Conservation (phyloP, 1,140 invertebrate species). For the Aphelenchoides avenae region DNA sequence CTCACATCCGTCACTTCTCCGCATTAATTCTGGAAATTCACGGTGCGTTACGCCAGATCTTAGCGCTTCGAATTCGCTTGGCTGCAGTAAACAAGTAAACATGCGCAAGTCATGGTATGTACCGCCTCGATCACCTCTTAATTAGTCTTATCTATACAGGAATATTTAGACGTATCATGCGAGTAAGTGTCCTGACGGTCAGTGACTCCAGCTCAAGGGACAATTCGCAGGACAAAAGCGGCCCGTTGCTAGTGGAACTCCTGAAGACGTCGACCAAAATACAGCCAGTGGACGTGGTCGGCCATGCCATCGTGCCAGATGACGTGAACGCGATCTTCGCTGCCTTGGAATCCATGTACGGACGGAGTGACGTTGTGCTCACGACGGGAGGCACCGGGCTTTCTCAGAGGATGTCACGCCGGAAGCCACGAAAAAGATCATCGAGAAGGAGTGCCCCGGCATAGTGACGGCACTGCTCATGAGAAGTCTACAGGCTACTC, state of each 20-base stretch:
- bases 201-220: slow-evolving; percentile 13
- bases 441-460: slow-evolving; percentile 29
- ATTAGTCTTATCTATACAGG: neutral
- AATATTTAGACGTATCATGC: neutral
- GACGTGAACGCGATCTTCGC: slow-evolving; percentile 5
- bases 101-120: neutral
- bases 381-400: slow-evolving; percentile 12
- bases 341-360: neutral
- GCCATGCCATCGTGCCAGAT: slow-evolving; percentile 9
- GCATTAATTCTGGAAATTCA: too few relatives aligned
- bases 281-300: neutral
- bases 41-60: too few relatives aligned
- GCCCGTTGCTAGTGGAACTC: slow-evolving; percentile 15
- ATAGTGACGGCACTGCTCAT: slow-evolving; percentile 22
- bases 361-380: slow-evolving; percentile 4
- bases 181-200: slow-evolving; percentile 5
- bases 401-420: slow-evolving; percentile 32
- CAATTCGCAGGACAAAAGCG: slow-evolving; percentile 15
- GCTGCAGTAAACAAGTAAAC: neutral
- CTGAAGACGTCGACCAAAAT: neutral
- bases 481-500: slow-evolving; percentile 7
- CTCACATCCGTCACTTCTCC: too few relatives aligned
- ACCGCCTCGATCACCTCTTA: neutral
- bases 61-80: too few relatives aligned
- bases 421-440: slow-evolving; percentile 38